A percentile compares a stretch with the other conserved stretches of the same genome.
These are phyloP conservation scores for Tupiocoris notatus DNA, from an alignment of 2,888 invertebrate genomes.

Conservation along the genomic window DNA sequence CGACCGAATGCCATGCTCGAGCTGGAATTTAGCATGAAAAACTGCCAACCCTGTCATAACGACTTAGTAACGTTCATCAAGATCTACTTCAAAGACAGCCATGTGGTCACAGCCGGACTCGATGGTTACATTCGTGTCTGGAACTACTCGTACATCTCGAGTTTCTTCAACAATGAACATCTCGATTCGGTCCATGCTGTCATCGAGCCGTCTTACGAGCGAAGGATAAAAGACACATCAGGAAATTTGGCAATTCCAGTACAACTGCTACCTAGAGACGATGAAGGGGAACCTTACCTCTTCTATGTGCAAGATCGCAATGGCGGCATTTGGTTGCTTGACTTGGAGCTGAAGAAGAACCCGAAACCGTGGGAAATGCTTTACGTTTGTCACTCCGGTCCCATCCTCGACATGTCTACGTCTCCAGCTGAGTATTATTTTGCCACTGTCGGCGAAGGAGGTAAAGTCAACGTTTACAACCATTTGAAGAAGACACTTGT, in stretches of 20 bases:
- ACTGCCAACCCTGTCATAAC: slow-evolving; percentile 71
- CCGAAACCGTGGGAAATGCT: slow-evolving; percentile 53
- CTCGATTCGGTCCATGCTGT: background rate
- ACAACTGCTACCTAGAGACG: slow-evolving; percentile 14
- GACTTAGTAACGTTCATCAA: slow-evolving; percentile 69
- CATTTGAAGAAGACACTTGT: slow-evolving; percentile 63
- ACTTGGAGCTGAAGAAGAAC: slow-evolving; percentile 59
- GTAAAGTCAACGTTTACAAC: slow-evolving; percentile 71
- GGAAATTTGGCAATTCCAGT: background rate
- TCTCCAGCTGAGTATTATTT: slow-evolving; percentile 70
- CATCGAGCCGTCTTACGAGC: slow-evolving; percentile 29
- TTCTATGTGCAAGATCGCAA: slow-evolving; percentile 68
- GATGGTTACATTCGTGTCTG: slow-evolving; percentile 80
- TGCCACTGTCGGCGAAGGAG: slow-evolving; percentile 70
- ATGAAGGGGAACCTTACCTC: background rate
- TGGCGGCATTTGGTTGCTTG: slow-evolving; percentile 77
- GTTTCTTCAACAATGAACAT: slow-evolving; percentile 14
- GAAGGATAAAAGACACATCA: background rate
- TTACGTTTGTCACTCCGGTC: slow-evolving; percentile 74
- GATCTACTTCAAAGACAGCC: slow-evolving; percentile 56
- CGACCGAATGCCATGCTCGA: slow-evolving; percentile 79
- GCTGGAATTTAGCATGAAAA: slow-evolving; percentile 72
- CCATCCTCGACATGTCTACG: slow-evolving; percentile 66
- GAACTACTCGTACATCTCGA: slow-evolving; percentile 79
- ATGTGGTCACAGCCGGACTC: slow-evolving; percentile 61